Evolutionary conservation across 1,140 invertebrate species (phyloP).

Genomic region (Bombus sibiricus): DNA sequence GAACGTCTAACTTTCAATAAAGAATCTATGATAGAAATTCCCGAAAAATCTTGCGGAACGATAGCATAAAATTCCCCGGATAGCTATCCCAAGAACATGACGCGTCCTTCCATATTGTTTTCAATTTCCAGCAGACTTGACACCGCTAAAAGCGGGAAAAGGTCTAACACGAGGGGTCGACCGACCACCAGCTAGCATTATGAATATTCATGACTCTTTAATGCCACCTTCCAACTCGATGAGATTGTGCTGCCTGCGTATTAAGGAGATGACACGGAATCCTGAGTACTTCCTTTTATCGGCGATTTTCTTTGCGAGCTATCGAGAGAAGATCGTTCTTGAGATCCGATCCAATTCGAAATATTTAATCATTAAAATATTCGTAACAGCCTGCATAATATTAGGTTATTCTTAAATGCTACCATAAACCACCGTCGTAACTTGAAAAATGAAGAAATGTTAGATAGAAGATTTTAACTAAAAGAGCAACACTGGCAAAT

Average conservation of each 20-base stretch:
- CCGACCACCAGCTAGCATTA: neutral
- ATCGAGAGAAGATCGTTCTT: neutral
- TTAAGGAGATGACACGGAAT: neutral
- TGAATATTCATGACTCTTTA: slow-evolving; percentile 48
- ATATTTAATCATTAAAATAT: too few relatives aligned
- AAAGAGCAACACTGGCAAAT: neutral
- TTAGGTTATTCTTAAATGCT: too few relatives aligned
- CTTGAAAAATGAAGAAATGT: neutral
- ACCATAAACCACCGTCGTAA: too few relatives aligned
- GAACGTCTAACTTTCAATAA: too few relatives aligned
- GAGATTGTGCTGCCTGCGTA: neutral
- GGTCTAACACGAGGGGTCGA: neutral
- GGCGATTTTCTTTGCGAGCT: neutral
- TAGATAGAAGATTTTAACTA: neutral
- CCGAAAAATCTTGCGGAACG: too few relatives aligned
- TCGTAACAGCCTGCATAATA: too few relatives aligned
- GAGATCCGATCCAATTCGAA: too few relatives aligned
- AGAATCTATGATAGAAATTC: too few relatives aligned
- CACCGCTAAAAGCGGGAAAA: neutral
- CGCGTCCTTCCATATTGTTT: neutral
- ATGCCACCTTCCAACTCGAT: slow-evolving; percentile 2
- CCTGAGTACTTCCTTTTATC: slow-evolving; percentile 2
- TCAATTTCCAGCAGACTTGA: neutral
- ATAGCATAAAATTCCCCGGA: neutral
- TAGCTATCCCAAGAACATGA: too few relatives aligned